Evolutionary conservation across 2,113 vertebrate genomes (phyloP).

Genomic region (Menidia beryllina): DNA sequence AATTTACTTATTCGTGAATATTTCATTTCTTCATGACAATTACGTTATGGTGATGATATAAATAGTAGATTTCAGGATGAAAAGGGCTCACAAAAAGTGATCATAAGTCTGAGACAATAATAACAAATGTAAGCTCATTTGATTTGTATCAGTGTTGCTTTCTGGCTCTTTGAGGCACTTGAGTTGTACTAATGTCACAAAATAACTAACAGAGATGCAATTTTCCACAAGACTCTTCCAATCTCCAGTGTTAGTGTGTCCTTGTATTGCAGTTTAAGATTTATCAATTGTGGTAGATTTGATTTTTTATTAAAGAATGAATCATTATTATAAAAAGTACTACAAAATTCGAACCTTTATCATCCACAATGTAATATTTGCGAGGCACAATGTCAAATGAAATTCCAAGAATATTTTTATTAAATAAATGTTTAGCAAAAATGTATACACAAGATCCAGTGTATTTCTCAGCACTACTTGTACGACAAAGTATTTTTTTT

Average conservation of each 20-base stretch:
- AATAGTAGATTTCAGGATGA: slow-evolving; percentile 26
- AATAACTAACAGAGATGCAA: not conserved
- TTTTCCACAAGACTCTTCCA: too few relatives aligned
- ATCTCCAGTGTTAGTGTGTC: too few relatives aligned
- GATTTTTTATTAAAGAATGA: too few relatives aligned
- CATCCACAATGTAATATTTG: not conserved
- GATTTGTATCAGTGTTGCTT: not conserved
- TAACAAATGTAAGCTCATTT: not conserved
- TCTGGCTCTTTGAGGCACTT: not conserved
- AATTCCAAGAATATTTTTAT: not conserved
- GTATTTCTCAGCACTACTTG: not conserved
- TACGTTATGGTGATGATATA: slow-evolving; percentile 2
- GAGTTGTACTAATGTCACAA: not conserved
- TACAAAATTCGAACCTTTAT: not conserved
- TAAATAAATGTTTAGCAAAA: too few relatives aligned
- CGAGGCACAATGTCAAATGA: not conserved
- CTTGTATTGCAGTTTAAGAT: too few relatives aligned
- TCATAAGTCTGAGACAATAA: not conserved
- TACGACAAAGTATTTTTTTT: too few relatives aligned
- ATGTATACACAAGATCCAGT: not conserved
- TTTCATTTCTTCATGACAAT: slow-evolving; percentile 34
- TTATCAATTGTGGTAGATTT: too few relatives aligned
- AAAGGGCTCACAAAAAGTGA: not conserved
- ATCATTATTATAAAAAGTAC: not conserved
- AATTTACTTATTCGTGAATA: slow-evolving; percentile 45